Percentiles rank a stretch among this genome's conserved stretches.
Evolutionary conservation across 2,797 vertebrate genomes (phyloP).

Genomic region (Microctenopoma stevenorrisi): DNA sequence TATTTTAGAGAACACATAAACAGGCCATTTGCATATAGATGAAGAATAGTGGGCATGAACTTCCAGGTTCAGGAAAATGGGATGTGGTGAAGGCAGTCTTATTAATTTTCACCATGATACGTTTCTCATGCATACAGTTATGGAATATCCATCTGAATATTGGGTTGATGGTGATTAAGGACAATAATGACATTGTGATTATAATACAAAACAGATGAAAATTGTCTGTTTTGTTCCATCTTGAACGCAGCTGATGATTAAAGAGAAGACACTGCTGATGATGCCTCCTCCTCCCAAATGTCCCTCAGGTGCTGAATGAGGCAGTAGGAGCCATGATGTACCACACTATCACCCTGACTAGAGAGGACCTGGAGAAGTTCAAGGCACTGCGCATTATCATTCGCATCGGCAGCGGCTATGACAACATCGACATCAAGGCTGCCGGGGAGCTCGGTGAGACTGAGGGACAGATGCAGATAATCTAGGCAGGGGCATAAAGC

Average conservation of each 20-base stretch:
- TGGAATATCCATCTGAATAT: slow-evolving; percentile 10
- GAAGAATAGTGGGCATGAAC: slow-evolving; percentile 60
- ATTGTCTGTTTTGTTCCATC: slow-evolving; percentile 11
- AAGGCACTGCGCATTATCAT: slow-evolving; percentile 96
- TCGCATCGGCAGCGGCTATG: slow-evolving; percentile 96
- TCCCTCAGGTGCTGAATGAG: slow-evolving; percentile 92
- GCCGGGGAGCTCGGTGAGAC: slow-evolving; percentile 94
- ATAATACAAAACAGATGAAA: slow-evolving; percentile 23
- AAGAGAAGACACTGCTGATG: slow-evolving; percentile 15
- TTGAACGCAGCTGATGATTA: not conserved
- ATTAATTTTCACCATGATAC: slow-evolving; percentile 22
- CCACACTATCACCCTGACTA: slow-evolving; percentile 97
- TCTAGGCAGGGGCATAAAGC: slow-evolving; percentile 13
- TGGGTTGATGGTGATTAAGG: slow-evolving; percentile 19
- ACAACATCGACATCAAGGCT: slow-evolving; percentile 98
- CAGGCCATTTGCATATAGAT: slow-evolving; percentile 78
- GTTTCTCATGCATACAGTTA: slow-evolving; percentile 24
- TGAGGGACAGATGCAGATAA: slow-evolving; percentile 8
- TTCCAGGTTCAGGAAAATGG: slow-evolving; percentile 23
- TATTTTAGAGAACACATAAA: slow-evolving; percentile 66
- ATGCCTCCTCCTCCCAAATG: slow-evolving; percentile 14
- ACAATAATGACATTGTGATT: slow-evolving; percentile 24
- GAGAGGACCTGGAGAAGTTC: slow-evolving; percentile 98
- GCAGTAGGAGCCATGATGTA: slow-evolving; percentile 98
- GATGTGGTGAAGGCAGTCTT: slow-evolving; percentile 17